phyloP scores from a whole-genome alignment of 2,888 invertebrate genomes.

The Diogma glabrata region DNA sequence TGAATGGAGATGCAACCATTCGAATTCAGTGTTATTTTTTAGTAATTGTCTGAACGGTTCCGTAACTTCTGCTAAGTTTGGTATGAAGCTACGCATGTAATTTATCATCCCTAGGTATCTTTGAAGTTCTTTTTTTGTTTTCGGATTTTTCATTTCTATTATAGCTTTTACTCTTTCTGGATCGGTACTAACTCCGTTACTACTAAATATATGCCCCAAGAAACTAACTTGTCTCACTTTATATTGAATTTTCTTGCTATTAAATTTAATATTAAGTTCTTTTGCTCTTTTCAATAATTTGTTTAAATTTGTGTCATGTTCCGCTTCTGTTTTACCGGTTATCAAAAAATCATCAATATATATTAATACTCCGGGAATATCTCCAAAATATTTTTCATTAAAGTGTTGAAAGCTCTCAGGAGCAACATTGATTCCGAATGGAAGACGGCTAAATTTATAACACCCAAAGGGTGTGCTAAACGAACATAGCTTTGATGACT shows the following conservation, averaged over 20 bases:
- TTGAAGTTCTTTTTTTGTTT: too few species aligned
- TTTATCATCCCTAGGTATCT: too few species aligned
- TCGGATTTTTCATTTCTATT: too few species aligned
- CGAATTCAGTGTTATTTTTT: too few species aligned
- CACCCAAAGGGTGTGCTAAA: neutral
- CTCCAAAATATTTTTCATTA: neutral
- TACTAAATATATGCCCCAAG: slow-evolving; percentile 14
- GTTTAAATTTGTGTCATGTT: slow-evolving; percentile 15
- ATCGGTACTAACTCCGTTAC: slow-evolving; percentile 2
- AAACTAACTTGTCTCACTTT: slow-evolving; percentile 12
- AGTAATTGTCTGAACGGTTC: too few species aligned
- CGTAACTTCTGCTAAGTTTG: too few species aligned
- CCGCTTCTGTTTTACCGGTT: slow-evolving; percentile 10
- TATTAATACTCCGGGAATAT: slow-evolving; percentile 11
- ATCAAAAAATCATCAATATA: slow-evolving; percentile 17
- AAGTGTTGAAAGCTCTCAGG: neutral
- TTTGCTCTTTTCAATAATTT: slow-evolving; percentile 12
- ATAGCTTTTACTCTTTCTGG: slow-evolving; percentile 8
- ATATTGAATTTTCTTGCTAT: slow-evolving; percentile 15
- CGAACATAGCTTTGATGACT: neutral
- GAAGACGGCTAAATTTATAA: neutral
- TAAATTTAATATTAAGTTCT: slow-evolving; percentile 13
- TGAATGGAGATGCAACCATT: too few species aligned
- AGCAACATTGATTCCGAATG: neutral
- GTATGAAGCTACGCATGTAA: too few species aligned